Base-by-base conservation (phyloP, 2,113 vertebrate genomes). In the Alethe castanea region DNA sequence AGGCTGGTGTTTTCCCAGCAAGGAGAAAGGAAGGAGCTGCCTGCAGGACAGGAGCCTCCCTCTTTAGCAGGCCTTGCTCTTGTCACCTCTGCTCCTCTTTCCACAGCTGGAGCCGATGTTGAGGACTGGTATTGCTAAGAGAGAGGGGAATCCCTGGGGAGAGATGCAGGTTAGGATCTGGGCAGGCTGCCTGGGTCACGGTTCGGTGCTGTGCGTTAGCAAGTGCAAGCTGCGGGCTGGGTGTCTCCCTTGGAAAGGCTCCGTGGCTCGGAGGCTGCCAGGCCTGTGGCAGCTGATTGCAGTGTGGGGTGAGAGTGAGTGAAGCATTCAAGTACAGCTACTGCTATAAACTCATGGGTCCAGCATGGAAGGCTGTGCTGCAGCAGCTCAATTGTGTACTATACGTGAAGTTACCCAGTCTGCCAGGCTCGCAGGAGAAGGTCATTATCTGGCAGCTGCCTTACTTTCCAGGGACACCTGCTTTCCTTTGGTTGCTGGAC, bases 381-480 rank as follows among this genome's bases (percentile, higher is more conserved):
- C 92, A 95, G 97, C 96, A 93, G 95, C 94, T 97, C 97, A 88
- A 96, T 96, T 97, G 96, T 96, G 95, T 91, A 81, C 87, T 91
- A 94, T 92, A 97, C 84, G 97, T 93, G 69, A 97, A 94, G 77
- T 81, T 92, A 83, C 90, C 96, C 96, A 96, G 95, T 93, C 95
- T 47, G 82, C 69, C 76, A 81, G 94, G 92, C 81, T 71, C 54
- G 87, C 88, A 96, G 95, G 98, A 59, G 66, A 97, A 94, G 97
- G 82, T 96, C 98, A 98, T 98, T 99, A 99, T 99, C 99, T 99
- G 97, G 98, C 97, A 88, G 96, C 95, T 19, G 96, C 90, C 93
- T 98, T 98, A 92, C 98, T 98, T 97, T 98, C 98, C 92, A 96
- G 88, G 57, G 92, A 97, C 52, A 97, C 96, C 61, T 97, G 97